Conservation (phyloP, 2,113 vertebrate species). For the Copsychus sechellarum region DNA sequence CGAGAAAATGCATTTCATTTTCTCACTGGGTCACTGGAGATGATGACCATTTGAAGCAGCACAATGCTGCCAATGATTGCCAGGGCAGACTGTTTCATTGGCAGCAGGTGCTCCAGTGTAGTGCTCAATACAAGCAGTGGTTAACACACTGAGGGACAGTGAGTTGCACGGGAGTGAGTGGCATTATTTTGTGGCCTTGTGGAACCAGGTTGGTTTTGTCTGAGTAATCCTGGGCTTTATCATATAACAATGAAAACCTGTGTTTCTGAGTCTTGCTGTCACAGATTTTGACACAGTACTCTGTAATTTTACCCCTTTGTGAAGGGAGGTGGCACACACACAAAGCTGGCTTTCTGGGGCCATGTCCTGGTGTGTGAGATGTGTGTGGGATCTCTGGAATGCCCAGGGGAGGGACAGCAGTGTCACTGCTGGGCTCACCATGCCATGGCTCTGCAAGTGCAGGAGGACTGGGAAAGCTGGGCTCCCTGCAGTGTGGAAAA, state of each 20-base stretch:
- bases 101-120: conserved; percentile 38
- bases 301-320: neutral
- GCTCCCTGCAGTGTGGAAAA: neutral
- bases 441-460: fast-evolving
- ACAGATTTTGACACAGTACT: neutral
- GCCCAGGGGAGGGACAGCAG: neutral
- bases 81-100: conserved; percentile 38
- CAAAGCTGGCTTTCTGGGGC: neutral
- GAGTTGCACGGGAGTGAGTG: neutral
- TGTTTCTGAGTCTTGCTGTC: neutral
- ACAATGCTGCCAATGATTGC: conserved; percentile 2
- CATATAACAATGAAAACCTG: fast-evolving
- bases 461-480: neutral
- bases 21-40: conserved; percentile 12
- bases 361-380: fast-evolving
- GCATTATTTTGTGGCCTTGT: neutral
- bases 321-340: neutral
- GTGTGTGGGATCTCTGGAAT: too few relatives aligned
- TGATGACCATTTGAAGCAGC: conserved; percentile 41
- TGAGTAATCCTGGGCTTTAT: neutral
- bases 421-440: fast-evolving
- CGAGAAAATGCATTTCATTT: conserved; percentile 57
- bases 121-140: neutral
- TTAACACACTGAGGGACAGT: neutral
- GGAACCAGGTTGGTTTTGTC: neutral